Evolutionary conservation across 2,888 invertebrate species (phyloP).

Genomic region (Diarsia dahlii): DNA sequence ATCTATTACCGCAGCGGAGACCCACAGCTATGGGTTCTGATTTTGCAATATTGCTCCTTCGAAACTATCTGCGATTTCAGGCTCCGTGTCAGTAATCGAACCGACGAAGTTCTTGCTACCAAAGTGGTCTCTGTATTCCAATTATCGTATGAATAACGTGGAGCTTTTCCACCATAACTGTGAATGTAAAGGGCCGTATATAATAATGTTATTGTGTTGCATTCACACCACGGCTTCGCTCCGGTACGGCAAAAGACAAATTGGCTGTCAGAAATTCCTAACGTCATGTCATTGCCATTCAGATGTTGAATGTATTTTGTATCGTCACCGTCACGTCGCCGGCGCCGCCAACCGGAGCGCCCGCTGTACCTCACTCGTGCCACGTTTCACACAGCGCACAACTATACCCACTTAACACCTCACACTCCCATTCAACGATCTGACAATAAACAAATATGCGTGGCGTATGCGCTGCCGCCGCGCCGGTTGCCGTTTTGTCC

Average conservation of each 20-base stretch:
- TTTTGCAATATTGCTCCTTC: slow-evolving; percentile 66
- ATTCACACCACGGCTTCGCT: slow-evolving; percentile 61
- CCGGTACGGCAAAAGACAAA: slow-evolving; percentile 72
- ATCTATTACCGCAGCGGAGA: slow-evolving; percentile 63
- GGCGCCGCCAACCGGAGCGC: slow-evolving; percentile 62
- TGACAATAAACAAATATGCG: slow-evolving; percentile 65
- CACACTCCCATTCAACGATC: slow-evolving; percentile 67
- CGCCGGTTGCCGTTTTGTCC: slow-evolving; percentile 52
- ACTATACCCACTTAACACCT: slow-evolving; percentile 62
- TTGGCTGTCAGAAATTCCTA: slow-evolving; percentile 75
- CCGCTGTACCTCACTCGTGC: slow-evolving; percentile 67
- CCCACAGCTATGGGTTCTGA: slow-evolving; percentile 60
- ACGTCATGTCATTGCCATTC: slow-evolving; percentile 80
- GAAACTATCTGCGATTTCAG: slow-evolving; percentile 61
- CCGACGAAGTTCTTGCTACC: slow-evolving; percentile 39
- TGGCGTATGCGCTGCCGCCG: slow-evolving; percentile 45
- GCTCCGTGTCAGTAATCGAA: slow-evolving; percentile 60
- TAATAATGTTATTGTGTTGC: slow-evolving; percentile 67
- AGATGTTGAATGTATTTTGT: slow-evolving; percentile 78
- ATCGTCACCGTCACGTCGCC: slow-evolving; percentile 69
- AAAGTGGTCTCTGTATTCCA: slow-evolving; percentile 33
- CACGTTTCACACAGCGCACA: slow-evolving; percentile 63
- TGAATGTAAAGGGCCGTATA: slow-evolving; percentile 46
- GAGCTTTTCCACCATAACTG: slow-evolving; percentile 46
- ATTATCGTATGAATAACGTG: slow-evolving; percentile 46